phyloP scores from a whole-genome alignment of 2,113 vertebrate species.

The Istiophorus platypterus region DNA sequence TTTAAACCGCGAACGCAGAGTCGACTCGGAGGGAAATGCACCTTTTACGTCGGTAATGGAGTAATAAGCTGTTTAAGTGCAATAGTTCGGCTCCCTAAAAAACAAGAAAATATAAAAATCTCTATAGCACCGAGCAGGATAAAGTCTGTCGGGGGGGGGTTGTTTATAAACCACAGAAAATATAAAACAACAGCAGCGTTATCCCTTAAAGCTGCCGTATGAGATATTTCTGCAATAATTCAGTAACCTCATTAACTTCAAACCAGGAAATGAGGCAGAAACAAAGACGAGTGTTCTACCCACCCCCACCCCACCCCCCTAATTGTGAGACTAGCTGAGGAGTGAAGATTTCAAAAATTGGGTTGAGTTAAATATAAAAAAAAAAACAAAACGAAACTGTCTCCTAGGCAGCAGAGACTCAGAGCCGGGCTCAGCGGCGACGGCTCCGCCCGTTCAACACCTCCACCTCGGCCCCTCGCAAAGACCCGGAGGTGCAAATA shows the following conservation, averaged over 20 bases:
- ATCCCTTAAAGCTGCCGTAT: constrained; percentile 46
- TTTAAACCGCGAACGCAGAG: not conserved
- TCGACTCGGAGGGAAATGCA: not conserved
- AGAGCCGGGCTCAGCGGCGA: constrained; percentile 31
- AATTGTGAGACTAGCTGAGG: constrained; percentile 47
- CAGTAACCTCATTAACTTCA: constrained; percentile 66
- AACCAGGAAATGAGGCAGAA: constrained; percentile 63
- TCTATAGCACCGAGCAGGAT: constrained; percentile 5
- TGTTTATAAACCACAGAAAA: constrained; percentile 34
- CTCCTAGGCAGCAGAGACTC: constrained; percentile 39
- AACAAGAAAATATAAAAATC: too few relatives aligned
- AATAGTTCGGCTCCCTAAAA: not conserved
- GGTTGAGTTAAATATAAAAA: constrained; percentile 66
- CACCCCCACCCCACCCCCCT: too few relatives aligned
- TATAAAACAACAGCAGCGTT: constrained; percentile 19
- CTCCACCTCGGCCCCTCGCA: constrained; percentile 32
- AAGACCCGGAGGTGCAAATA: not conserved
- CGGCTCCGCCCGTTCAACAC: constrained; percentile 52
- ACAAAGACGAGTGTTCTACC: constrained; percentile 13
- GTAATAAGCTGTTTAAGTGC: not conserved
- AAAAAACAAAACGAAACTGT: too few relatives aligned
- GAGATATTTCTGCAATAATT: constrained; percentile 52
- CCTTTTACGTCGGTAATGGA: not conserved
- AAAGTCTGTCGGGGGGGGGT: constrained; percentile 53
- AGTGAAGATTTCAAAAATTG: constrained; percentile 47